These are phyloP conservation scores for Chirona hameri DNA, from an alignment of 2,888 invertebrate species.

Conservation along the genomic window DNA sequence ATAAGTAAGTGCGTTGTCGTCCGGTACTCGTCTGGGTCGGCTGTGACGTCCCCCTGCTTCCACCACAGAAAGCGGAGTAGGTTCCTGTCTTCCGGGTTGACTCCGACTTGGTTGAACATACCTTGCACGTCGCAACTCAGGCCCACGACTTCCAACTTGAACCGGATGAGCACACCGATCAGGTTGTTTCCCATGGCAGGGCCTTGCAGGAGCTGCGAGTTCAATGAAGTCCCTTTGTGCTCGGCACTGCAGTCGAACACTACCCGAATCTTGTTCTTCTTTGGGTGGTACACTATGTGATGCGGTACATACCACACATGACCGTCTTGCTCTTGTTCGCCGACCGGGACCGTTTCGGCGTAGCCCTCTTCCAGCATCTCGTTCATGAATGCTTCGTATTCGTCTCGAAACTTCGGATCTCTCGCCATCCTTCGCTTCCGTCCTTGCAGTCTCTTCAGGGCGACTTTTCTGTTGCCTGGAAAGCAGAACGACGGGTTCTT, in stretches of 20 bases:
- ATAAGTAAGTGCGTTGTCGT: neutral
- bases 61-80: neutral
- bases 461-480: too few species aligned
- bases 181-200: neutral
- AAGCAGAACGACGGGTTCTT: too few species aligned
- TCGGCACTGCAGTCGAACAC: constrained; percentile 12
- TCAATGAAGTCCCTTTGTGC: neutral
- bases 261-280: neutral
- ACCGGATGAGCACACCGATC: neutral
- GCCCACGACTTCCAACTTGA: neutral
- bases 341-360: too few species aligned
- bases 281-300: neutral
- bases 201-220: neutral
- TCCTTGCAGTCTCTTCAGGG: too few species aligned
- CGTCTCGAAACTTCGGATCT: too few species aligned
- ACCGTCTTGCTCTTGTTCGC: too few species aligned
- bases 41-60: neutral
- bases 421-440: too few species aligned
- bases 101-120: neutral
- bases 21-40: neutral
- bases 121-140: neutral
- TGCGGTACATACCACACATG: constrained; percentile 5
- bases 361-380: too few species aligned
- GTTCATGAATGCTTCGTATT: too few species aligned
- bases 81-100: neutral